Base-by-base conservation (phyloP, 2,113 vertebrate genomes). In the Corynorhinus townsendii region DNA sequence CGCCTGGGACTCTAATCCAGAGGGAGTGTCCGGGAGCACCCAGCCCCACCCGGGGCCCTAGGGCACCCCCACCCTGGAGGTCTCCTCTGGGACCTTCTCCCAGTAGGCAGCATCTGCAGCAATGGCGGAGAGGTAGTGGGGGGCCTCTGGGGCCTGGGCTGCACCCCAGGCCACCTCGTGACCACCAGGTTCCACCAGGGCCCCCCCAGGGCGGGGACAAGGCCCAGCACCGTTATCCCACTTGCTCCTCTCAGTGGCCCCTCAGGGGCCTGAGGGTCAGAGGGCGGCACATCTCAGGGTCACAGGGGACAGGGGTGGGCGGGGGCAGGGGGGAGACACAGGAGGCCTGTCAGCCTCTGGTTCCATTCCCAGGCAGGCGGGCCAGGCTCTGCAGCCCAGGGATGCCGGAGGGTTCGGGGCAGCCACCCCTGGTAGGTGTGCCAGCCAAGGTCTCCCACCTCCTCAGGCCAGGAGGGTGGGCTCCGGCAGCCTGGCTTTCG, bases 91-190 rank as follows among this genome's bases (percentile, higher is more conserved):
- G 64, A 14, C 52, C 54, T 72, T 17, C 38, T 24, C 71, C 38
- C 71, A 26, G 7, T 2, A 22, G 20, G 22, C 7, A 7, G 54
- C 47, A 5, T 22, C 19, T 5, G 3, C 11, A 72, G 52, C 43
- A 3, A 30, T 10, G 28, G 22, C 5, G 3, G 56, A 5, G 2
- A 2, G 0, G 4, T 11, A 10, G 8, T 45, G 26, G 20, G 2
- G 49, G 10, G 7, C 24, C 54, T 26, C 4, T 6, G 24, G 43
- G 59, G 14, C 0, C n/a, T 3, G 35, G 22, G 22, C 7, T 15
- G 1, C 26, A 28, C 17, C 14, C 24, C 7, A 10, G 15, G 17
- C 6, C 52, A 16, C 43, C 47, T 73, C 16, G 1, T 0, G 8
- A 17, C 47, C 64, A 12, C 12, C 30, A 17, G 24, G 26, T 45